These are phyloP conservation scores for Platerodrilus igneus DNA, from an alignment of 2,888 invertebrate genomes.

Conservation along the genomic window DNA sequence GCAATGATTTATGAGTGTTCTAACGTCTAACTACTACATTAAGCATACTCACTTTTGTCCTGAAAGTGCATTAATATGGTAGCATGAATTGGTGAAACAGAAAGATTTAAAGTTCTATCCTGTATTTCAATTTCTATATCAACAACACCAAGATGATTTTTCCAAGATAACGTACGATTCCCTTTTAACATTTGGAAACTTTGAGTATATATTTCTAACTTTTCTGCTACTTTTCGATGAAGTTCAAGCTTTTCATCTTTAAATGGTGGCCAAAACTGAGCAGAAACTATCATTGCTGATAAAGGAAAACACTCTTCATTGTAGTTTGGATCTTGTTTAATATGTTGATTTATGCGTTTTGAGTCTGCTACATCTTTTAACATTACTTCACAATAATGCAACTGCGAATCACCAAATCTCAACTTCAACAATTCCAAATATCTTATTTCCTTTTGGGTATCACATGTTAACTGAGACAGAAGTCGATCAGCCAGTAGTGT, in stretches of 20 bases:
- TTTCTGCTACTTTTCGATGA: conserved; percentile 72
- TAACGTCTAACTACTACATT: too few relatives aligned
- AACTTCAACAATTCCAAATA: conserved; percentile 91
- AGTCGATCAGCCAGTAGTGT: conserved; percentile 88
- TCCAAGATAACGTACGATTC: conserved; percentile 90
- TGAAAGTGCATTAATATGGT: conserved; percentile 92
- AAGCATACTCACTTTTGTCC: conserved; percentile 65
- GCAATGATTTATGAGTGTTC: too few relatives aligned
- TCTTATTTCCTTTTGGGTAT: conserved; percentile 84
- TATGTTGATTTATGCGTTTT: conserved; percentile 82
- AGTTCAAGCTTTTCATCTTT: conserved; percentile 89
- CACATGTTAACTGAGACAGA: conserved; percentile 76
- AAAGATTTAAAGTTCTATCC: conserved; percentile 67
- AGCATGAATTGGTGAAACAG: conserved; percentile 89
- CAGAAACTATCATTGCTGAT: conserved; percentile 88
- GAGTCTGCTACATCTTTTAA: conserved; percentile 95
- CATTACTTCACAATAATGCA: conserved; percentile 99
- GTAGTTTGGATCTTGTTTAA: conserved; percentile 67
- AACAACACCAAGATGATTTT: conserved; percentile 87
- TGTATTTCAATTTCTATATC: conserved; percentile 86
- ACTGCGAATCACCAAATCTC: conserved; percentile 91
- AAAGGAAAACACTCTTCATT: conserved; percentile 57
- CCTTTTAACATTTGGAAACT: conserved; percentile 87
- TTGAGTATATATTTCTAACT: conserved; percentile 81
- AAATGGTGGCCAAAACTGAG: conserved; percentile 97